A percentile compares a stretch with the other conserved stretches of the same genome.
Evolutionary conservation across 1,140 invertebrate species (phyloP).

Genomic region (Melanaphis sacchari): DNA sequence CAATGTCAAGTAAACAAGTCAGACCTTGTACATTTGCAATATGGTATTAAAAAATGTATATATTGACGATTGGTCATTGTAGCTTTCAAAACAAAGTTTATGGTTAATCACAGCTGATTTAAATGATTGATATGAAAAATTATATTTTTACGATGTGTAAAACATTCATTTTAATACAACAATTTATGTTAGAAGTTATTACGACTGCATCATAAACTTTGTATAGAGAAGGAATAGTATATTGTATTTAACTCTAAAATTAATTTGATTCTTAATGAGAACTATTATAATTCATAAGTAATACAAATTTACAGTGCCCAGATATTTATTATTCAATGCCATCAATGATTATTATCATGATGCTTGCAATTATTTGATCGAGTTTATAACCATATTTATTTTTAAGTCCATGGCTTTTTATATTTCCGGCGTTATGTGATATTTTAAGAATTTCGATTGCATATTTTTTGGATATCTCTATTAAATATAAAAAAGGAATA

Average conservation of each 20-base stretch:
- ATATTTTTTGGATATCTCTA: not conserved
- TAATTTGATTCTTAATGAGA: not conserved
- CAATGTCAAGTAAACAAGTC: not conserved
- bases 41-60: not conserved
- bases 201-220: not conserved
- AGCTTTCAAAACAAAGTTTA: not conserved
- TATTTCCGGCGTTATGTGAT: not conserved
- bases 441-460: not conserved
- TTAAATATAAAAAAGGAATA: not conserved
- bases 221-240: not conserved
- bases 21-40: not conserved
- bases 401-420: not conserved
- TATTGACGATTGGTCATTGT: not conserved
- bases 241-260: not conserved
- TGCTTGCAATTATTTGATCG: constrained; percentile 1
- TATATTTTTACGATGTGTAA: not conserved
- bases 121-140: not conserved
- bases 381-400: not conserved
- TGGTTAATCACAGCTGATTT: not conserved
- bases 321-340: not conserved
- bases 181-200: not conserved
- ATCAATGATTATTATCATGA: not conserved
- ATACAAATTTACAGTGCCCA: not conserved
- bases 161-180: not conserved
- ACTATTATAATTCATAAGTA: not conserved